Conservation (phyloP, 2,797 vertebrate species). For the Amazona ochrocephala region DNA sequence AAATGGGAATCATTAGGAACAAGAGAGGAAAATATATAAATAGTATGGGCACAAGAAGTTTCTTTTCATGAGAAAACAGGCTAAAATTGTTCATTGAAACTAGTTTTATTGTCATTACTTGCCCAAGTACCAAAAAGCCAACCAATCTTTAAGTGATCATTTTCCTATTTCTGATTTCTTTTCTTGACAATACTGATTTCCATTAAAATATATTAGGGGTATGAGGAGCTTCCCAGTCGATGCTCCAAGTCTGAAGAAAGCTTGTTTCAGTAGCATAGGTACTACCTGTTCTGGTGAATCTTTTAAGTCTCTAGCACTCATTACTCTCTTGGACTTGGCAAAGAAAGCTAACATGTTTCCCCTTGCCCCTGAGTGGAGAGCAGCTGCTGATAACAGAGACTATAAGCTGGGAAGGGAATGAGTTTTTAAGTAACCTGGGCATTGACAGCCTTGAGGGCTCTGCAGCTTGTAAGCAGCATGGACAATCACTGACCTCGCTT, state of each 20-base stretch:
- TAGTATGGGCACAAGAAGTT: background rate
- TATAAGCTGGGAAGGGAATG: background rate
- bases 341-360: background rate
- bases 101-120: background rate
- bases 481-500: conserved; percentile 59
- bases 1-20: background rate
- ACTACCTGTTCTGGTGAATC: background rate
- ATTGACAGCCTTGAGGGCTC: conserved; percentile 51
- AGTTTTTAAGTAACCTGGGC: conserved; percentile 39
- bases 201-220: background rate
- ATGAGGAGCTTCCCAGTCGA: background rate
- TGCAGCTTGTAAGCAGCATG: conserved; percentile 47
- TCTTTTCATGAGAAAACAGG: background rate
- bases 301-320: background rate
- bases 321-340: background rate
- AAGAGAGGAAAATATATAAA: background rate
- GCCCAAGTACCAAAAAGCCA: background rate
- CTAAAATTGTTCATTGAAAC: background rate
- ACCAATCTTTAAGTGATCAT: background rate
- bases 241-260: background rate
- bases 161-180: background rate
- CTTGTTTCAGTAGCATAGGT: background rate
- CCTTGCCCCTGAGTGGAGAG: background rate
- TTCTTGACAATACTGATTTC: background rate
- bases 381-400: conserved; percentile 1